These are phyloP conservation scores for Helobdella robusta DNA, from an alignment of 2,888 invertebrate species.

Conservation along the genomic window DNA sequence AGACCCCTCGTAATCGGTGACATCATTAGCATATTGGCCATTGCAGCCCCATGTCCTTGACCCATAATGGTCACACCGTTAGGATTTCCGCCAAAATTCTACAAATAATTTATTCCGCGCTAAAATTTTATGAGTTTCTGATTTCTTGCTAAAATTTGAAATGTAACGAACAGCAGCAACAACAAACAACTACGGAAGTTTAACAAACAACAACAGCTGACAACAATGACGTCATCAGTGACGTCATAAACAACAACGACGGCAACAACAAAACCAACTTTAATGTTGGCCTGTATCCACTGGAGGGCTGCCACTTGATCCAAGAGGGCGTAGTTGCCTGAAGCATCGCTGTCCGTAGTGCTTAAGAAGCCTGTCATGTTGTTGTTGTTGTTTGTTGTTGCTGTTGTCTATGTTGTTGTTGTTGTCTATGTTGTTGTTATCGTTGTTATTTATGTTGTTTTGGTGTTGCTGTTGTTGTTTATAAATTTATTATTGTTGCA, in stretches of 20 bases:
- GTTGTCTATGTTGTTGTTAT: no score
- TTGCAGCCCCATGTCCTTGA: slow-evolving; percentile 91
- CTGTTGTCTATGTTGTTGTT: no score
- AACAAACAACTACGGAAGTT: no score
- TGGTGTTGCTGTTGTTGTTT: no score
- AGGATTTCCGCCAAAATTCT: slow-evolving; percentile 86
- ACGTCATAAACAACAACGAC: neutral
- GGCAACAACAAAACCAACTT: neutral
- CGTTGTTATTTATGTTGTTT: no score
- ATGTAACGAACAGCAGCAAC: neutral
- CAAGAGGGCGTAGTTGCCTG: slow-evolving; percentile 67
- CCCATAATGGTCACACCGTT: slow-evolving; percentile 69
- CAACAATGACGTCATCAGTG: no score
- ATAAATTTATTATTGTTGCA: no score
- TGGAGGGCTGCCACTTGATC: slow-evolving; percentile 61
- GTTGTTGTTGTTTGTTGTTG: neutral
- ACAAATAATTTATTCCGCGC: slow-evolving; percentile 88
- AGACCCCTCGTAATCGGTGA: slow-evolving; percentile 79
- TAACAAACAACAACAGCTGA: no score
- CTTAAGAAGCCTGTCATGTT: slow-evolving; percentile 15
- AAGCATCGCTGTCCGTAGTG: slow-evolving; percentile 28
- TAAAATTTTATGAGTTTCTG: no score
- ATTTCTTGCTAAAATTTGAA: neutral
- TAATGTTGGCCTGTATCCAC: slow-evolving; percentile 90
- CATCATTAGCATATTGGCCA: slow-evolving; percentile 92